Percentiles rank a stretch among this genome's conserved stretches.
These are phyloP conservation scores for Gymnogyps californianus DNA, from an alignment of 2,113 vertebrate species.

Conservation along the genomic window DNA sequence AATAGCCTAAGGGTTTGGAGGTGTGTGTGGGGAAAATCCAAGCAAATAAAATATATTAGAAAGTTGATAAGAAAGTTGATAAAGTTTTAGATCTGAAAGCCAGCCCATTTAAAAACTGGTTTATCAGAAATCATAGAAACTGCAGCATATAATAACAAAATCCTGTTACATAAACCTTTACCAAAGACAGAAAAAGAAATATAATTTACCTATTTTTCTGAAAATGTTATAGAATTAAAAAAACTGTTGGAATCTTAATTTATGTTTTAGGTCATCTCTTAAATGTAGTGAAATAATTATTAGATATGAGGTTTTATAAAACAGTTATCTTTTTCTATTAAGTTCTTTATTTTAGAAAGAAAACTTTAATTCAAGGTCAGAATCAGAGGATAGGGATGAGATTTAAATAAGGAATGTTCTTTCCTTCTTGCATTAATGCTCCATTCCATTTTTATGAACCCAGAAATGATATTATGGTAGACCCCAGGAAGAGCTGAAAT, in stretches of 20 bases:
- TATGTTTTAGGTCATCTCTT: neutral
- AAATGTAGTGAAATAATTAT: neutral
- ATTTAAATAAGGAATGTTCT: neutral
- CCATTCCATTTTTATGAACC: neutral
- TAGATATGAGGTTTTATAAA: neutral
- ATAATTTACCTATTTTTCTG: neutral
- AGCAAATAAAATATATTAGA: neutral
- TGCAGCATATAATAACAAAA: neutral
- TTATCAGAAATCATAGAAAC: neutral
- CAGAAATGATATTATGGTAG: neutral
- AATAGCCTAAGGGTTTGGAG: neutral
- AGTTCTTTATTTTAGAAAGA: neutral
- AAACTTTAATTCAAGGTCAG: neutral
- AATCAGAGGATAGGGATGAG: neutral
- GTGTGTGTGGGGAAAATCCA: neutral
- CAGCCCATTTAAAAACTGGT: neutral
- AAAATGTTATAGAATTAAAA: neutral
- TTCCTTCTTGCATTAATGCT: neutral
- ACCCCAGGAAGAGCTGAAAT: neutral
- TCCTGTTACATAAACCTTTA: neutral
- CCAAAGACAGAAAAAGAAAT: neutral
- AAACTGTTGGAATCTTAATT: neutral
- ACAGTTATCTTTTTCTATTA: neutral
- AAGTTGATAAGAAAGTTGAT: neutral
- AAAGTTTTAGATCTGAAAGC: neutral